A percentile compares a stretch with the other conserved stretches of the same genome.
phyloP scores from a whole-genome alignment of 2,797 vertebrate species.

The Lepus townsendii region DNA sequence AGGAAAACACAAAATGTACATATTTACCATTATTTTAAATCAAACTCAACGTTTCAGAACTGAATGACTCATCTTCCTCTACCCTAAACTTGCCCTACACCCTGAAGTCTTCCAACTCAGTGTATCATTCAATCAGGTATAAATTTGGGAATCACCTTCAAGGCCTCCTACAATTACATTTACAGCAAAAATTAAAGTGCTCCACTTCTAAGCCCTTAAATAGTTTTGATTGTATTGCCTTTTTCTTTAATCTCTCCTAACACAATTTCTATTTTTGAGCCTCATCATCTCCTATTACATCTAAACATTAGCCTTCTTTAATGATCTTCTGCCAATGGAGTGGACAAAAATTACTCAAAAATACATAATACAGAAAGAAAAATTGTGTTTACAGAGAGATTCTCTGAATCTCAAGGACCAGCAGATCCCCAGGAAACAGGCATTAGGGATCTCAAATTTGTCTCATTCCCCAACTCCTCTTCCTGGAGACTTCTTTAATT shows the following conservation, averaged over 20 bases:
- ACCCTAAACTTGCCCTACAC: background rate
- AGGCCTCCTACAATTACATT: background rate
- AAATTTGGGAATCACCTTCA: background rate
- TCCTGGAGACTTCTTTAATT: background rate
- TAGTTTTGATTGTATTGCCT: background rate
- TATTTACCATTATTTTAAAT: slow-evolving; percentile 10
- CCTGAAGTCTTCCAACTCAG: background rate
- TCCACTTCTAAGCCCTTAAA: background rate
- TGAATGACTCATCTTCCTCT: background rate
- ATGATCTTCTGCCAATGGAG: background rate
- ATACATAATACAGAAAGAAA: background rate
- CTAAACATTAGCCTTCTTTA: background rate
- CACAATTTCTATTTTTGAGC: background rate
- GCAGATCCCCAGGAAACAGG: background rate
- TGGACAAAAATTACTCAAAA: background rate
- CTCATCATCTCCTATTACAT: background rate
- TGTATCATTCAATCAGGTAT: background rate
- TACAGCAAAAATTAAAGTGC: background rate
- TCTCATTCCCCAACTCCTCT: background rate
- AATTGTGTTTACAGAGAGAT: background rate
- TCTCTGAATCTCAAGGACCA: background rate
- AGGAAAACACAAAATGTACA: slow-evolving; percentile 1
- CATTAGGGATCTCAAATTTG: background rate
- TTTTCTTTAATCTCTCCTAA: background rate
- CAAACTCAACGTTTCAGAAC: slow-evolving; percentile 38